Conservation (phyloP, 2,113 vertebrate species). For the Balaeniceps rex region DNA sequence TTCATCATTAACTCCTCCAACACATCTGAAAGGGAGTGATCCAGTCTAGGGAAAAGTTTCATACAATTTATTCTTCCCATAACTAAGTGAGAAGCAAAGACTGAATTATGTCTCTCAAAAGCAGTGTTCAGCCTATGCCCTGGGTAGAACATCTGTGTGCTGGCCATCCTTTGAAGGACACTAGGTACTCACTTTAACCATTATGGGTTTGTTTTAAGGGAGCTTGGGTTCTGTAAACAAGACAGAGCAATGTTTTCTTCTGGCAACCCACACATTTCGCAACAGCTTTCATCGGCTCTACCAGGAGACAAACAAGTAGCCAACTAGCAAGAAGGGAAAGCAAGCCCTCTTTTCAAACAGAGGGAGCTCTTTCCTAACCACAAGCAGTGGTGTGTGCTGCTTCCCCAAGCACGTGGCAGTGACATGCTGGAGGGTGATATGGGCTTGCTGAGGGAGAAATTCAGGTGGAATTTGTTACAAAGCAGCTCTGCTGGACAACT, state of each 20-base stretch:
- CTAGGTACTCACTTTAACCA: background rate
- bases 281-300: background rate
- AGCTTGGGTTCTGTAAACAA: slow-evolving; percentile 20
- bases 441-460: background rate
- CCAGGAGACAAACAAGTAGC: background rate
- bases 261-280: background rate
- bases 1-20: background rate
- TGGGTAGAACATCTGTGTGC: background rate
- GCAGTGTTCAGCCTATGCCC: background rate
- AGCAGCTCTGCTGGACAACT: background rate
- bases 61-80: background rate
- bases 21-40: background rate
- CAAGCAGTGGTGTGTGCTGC: background rate
- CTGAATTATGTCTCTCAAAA: background rate
- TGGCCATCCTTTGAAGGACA: background rate
- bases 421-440: background rate
- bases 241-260: slow-evolving; percentile 1
- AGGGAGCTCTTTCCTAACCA: background rate
- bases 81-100: background rate
- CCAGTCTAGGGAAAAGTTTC: background rate
- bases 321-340: background rate
- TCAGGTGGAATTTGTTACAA: background rate
- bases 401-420: background rate
- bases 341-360: background rate
- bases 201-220: background rate